A percentile compares a stretch with the other conserved stretches of the same genome.
Conservation (phyloP, 2,888 invertebrate species). For the Cristatella mucedo region DNA sequence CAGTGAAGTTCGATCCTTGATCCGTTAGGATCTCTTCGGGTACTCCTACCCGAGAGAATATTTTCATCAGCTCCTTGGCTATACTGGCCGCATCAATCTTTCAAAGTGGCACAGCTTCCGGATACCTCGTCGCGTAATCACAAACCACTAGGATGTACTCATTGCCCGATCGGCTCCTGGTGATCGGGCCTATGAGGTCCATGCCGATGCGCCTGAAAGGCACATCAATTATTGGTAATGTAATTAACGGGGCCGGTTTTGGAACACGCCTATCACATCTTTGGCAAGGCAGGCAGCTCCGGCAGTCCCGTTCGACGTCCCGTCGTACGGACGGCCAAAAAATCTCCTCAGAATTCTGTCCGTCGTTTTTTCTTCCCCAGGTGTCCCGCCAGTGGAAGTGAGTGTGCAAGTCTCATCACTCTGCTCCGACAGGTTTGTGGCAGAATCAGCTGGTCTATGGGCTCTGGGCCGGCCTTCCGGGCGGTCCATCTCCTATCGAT, state of each 20-base stretch:
- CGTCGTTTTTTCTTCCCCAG: constrained; percentile 11
- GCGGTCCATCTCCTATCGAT: too few relatives aligned
- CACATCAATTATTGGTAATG: constrained; percentile 14
- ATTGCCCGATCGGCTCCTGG: constrained; percentile 13
- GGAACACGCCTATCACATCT: too few relatives aligned
- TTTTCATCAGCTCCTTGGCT: constrained; percentile 15
- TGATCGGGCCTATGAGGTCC: constrained; percentile 15
- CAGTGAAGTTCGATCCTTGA: constrained; percentile 15
- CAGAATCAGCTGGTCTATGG: too few relatives aligned
- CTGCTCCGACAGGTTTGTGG: too few relatives aligned
- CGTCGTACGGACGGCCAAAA: constrained; percentile 14
- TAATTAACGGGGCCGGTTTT: too few relatives aligned
- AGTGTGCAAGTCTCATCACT: too few relatives aligned
- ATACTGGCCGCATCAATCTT: constrained; percentile 14
- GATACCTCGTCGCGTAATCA: constrained; percentile 16
- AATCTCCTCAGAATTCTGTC: constrained; percentile 12
- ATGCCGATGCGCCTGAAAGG: constrained; percentile 14
- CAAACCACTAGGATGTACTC: constrained; percentile 15
- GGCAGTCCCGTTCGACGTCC: constrained; percentile 12
- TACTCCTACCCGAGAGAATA: constrained; percentile 13
- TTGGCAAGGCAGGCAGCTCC: constrained; percentile 15
- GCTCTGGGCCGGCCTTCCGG: too few relatives aligned
- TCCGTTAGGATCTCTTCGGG: constrained; percentile 14
- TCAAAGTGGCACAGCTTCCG: constrained; percentile 15
- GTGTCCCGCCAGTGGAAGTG: too few relatives aligned